Evolutionary conservation across 2,888 invertebrate species (phyloP), one percentile per base, ranked within the genome.

Genomic region (Thecocarcelia acutangulata): DNA sequence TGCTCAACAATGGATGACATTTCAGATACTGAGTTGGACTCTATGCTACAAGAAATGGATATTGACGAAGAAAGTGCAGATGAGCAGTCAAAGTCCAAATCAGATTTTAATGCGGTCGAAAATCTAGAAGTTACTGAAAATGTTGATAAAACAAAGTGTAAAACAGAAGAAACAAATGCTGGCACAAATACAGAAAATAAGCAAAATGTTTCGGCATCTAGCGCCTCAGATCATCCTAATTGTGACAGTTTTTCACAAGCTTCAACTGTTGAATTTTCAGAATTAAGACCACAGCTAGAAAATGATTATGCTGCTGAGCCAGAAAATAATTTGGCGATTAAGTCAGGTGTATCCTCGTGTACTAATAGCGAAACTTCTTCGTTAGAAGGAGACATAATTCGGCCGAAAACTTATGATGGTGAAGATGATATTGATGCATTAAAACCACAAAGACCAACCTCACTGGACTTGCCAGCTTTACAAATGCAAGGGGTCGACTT

Each of bases 1-100:
- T 89, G 90, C 81, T 91, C 91, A 1, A 91, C 91, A 5, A 91
- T 91, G 91, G 91, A 91, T 75, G 91, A 91, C 74, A 91, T 91
- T 17, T 91, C 91, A 0, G 91, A 91, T 75, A 90, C 91, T 0
- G 91, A 91, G 80, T 83, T 91, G 52, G 91, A 91, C 84, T 91
- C 90, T 74, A 90, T 91, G 86, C 82, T 91, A 69, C 91, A 91
- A 63, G 91, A 91, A 82, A 90, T 90, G 66, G 91, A 91, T 69
- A 87, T 87, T 21, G 90, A 90, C 40, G 87, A 87, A 5, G 84
- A 78, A 4, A 68, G 11, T 33, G 11, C 50, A 11, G 44, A 56
- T 33, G 64, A 70, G 15, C 82, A 54, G 6, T 11, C 33, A 40
- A 64, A 72, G 13, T 15, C 50, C 12, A 73, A 82, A 56, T 6